A percentile compares a stretch with the other conserved stretches of the same genome.
These are phyloP conservation scores for Hybognathus amarus DNA, from an alignment of 2,797 vertebrate genomes.

Conservation along the genomic window DNA sequence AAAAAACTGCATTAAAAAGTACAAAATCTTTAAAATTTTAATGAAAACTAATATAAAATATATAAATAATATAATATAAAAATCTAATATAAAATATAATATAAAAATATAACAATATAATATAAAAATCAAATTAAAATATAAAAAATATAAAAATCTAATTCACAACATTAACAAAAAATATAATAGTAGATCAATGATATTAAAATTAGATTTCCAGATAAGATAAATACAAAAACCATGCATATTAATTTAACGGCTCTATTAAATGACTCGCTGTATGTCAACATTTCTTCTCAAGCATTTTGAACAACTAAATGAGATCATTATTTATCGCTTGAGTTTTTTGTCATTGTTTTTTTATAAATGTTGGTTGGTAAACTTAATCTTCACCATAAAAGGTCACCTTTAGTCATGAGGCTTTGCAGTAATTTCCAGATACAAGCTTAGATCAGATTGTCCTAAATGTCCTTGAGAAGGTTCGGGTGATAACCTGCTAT, in stretches of 20 bases:
- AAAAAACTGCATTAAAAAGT: too few relatives aligned
- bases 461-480: constrained; percentile 30
- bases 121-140: too few relatives aligned
- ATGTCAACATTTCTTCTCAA: background rate
- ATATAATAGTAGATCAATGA: too few relatives aligned
- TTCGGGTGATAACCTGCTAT: background rate
- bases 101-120: too few relatives aligned
- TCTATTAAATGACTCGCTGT: background rate
- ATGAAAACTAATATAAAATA: background rate
- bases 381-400: constrained; percentile 1
- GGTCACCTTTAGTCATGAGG: background rate
- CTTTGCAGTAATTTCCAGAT: background rate
- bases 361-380: background rate
- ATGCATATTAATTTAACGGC: background rate
- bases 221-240: background rate
- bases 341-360: background rate
- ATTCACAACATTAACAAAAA: background rate
- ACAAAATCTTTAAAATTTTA: background rate
- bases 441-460: background rate
- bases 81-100: too few relatives aligned
- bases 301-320: too few relatives aligned
- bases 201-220: too few relatives aligned
- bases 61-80: too few relatives aligned
- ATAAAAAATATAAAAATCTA: background rate
- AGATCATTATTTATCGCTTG: too few relatives aligned